These are phyloP conservation scores for Nowickia ferox DNA, from an alignment of 2,888 invertebrate genomes.

Conservation along the genomic window DNA sequence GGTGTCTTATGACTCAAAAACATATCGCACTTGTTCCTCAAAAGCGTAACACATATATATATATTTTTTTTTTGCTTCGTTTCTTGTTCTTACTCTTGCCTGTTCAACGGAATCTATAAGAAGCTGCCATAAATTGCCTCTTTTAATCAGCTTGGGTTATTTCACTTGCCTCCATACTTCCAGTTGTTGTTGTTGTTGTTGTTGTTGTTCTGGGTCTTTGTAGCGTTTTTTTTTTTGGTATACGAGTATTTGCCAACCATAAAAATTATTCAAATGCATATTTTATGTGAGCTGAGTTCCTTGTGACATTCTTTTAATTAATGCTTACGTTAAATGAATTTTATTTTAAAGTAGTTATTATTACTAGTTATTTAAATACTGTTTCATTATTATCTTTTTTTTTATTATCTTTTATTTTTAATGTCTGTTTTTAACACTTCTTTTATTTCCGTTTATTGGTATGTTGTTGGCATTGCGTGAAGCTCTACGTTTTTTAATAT, in stretches of 20 bases:
- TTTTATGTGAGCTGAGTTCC: constrained; percentile 11
- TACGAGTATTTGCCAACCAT: not conserved
- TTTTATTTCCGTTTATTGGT: not conserved
- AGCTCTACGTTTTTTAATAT: not conserved
- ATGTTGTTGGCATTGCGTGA: not conserved
- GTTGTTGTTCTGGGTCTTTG: not conserved
- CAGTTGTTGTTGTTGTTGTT: not conserved
- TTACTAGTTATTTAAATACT: not conserved
- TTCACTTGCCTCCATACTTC: not conserved
- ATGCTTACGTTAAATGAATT: not conserved
- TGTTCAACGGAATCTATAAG: constrained; percentile 2
- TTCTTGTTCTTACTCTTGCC: not conserved
- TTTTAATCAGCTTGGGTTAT: constrained; percentile 19
- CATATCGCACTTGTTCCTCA: too few relatives aligned
- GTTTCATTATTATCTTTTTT: not conserved
- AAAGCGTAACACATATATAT: too few relatives aligned
- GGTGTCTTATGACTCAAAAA: too few relatives aligned
- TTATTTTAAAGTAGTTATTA: constrained; percentile 24
- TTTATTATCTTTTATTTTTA: too few relatives aligned
- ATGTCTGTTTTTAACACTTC: constrained; percentile 9
- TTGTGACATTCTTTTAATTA: not conserved
- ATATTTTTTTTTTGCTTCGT: not conserved
- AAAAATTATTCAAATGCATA: constrained; percentile 7
- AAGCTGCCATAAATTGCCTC: constrained; percentile 35
- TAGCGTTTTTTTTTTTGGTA: not conserved